Percentiles rank a stretch among this genome's conserved stretches.
Conservation (phyloP, 1,140 invertebrate species). For the Mamestra configurata region DNA sequence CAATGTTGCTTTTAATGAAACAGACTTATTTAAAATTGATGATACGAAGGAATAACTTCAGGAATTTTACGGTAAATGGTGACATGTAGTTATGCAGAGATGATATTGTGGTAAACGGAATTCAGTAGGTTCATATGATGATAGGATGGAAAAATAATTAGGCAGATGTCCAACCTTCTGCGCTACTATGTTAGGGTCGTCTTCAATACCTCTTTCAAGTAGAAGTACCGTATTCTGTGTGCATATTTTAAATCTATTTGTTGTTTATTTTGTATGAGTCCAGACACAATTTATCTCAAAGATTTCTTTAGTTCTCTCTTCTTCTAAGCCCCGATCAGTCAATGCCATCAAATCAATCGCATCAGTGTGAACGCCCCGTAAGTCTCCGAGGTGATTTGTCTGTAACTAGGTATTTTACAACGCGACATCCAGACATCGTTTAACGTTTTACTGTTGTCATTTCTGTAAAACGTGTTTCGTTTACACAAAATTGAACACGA, state of each 20-base stretch:
- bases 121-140: no score
- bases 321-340: background rate
- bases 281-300: no score
- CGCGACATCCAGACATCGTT: conserved; percentile 49
- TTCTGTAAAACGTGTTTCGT: conserved; percentile 61
- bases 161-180: no score
- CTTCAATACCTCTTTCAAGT: no score
- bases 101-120: no score
- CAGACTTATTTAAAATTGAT: background rate
- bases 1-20: background rate
- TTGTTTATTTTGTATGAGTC: no score
- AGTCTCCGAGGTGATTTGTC: conserved; percentile 39
- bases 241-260: no score
- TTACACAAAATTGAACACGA: conserved; percentile 53
- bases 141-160: no score
- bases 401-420: conserved; percentile 50
- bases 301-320: background rate
- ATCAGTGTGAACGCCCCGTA: background rate
- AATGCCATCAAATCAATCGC: conserved; percentile 5
- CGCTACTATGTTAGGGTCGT: no score
- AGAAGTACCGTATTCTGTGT: no score
- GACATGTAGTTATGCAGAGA: no score
- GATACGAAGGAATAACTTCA: background rate
- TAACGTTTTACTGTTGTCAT: conserved; percentile 61
- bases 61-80: no score